Evolutionary conservation across 2,797 vertebrate species (phyloP).

Genomic region (Caiman crocodilus): DNA sequence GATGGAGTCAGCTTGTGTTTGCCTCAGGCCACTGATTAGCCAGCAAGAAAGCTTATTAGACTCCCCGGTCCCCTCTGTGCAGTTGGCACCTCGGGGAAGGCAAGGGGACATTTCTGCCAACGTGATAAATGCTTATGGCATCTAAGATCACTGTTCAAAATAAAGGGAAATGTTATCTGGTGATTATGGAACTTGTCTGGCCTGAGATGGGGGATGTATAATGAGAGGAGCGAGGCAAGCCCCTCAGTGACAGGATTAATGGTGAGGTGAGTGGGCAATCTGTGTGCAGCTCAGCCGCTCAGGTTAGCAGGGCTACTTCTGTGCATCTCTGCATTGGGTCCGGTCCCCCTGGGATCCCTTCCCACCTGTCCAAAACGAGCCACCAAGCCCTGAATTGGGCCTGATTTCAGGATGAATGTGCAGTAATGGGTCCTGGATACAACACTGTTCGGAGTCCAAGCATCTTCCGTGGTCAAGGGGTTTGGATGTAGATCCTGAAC

Average conservation of each 20-base stretch:
- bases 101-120: slow-evolving; percentile 23
- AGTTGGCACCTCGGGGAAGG: slow-evolving; percentile 5
- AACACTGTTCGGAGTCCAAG: not conserved
- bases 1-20: slow-evolving; percentile 10
- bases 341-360: not conserved
- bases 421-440: not conserved
- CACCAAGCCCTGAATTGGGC: not conserved
- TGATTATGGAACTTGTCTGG: slow-evolving; percentile 28
- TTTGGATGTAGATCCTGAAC: not conserved
- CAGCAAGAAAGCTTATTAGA: slow-evolving; percentile 41
- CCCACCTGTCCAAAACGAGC: not conserved
- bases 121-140: slow-evolving; percentile 48
- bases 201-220: slow-evolving; percentile 9
- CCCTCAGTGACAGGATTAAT: not conserved
- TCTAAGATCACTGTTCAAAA: slow-evolving; percentile 39
- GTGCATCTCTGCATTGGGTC: not conserved
- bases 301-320: not conserved
- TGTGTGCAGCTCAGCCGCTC: not conserved
- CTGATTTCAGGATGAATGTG: not conserved
- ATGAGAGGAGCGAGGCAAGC: not conserved
- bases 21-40: slow-evolving; percentile 47
- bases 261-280: not conserved
- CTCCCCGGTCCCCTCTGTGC: not conserved
- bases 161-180: not conserved
- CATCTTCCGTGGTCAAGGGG: not conserved